Evolutionary conservation across 2,888 invertebrate species (phyloP), one percentile per base, ranked within the genome.

Genomic region (Drosophila longiperda): DNA sequence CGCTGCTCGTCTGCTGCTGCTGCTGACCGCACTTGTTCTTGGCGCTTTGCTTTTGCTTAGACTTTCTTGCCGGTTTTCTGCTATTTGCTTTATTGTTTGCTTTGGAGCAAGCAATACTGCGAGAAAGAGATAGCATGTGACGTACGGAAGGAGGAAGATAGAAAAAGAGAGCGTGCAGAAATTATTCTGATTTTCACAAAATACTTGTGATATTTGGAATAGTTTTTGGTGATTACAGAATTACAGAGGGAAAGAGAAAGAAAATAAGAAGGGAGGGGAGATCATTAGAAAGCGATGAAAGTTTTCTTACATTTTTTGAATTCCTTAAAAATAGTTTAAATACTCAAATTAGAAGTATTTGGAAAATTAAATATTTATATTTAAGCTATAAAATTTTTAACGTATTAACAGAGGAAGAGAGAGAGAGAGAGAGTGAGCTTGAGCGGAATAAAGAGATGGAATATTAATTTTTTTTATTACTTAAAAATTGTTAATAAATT

Each of bases 41-140:
- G 50, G 40, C 75, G 66, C 49, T 79, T 82, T 74, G 76, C 82
- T 88, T 86, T 86, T 38, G 69, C 66, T 71, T 61, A 36, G 73
- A 33, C 52, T 73, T 86, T 86, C 88, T 85, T 88, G 87, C 85
- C 85, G 85, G 85, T 86, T 86, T 88, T 73, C 66, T 75, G 74
- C 65, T 62, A 74, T 86, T 83, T 74, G 85, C 81, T 87, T 85
- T 85, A 60, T 54, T 84, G 75, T 82, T 86, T 83, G 82, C 83
- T 82, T 87, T 87, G 52, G 45, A 11, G 52, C 2, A 3, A 60
- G 48, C 23, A 29, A 23, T 12, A 12, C 17, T 32, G 23, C 23
- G n/a, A 17, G 23, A 17, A 0, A 38, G 38, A 50, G 59, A 45
- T 15, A 23, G 45, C 15, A 4, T 45, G 8, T 23, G 15, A 4